Conservation (phyloP, 2,113 vertebrate species). For the Delphinus delphis region DNA sequence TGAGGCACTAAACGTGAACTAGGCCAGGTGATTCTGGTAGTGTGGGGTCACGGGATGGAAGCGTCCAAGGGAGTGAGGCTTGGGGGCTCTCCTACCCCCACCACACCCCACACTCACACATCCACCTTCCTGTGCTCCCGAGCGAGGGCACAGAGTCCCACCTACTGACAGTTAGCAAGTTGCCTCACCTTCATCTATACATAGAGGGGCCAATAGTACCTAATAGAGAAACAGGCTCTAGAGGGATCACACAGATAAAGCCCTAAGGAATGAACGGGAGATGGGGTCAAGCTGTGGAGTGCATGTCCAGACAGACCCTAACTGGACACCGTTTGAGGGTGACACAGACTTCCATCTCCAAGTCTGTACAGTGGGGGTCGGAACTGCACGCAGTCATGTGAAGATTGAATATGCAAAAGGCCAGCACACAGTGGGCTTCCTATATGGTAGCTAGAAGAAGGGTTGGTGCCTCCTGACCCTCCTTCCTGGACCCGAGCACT, state of each 20-base stretch:
- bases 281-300: background rate
- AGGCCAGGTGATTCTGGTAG: background rate
- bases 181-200: background rate
- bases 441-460: too few relatives aligned
- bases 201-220: background rate
- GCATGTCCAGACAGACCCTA: background rate
- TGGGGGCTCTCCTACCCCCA: background rate
- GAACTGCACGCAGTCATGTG: background rate
- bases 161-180: background rate
- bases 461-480: background rate
- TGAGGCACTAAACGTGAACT: too few relatives aligned
- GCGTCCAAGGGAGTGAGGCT: background rate
- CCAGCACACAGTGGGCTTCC: background rate
- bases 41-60: background rate
- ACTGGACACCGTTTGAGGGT: background rate
- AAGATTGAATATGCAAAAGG: background rate
- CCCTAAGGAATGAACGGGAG: background rate
- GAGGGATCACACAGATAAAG: background rate
- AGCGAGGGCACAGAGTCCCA: background rate
- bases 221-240: background rate
- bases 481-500: background rate
- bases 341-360: background rate
- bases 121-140: background rate
- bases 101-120: background rate
- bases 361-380: fast-evolving